Evolutionary conservation across 2,888 invertebrate species (phyloP).

Genomic region (Orthosia cruda): DNA sequence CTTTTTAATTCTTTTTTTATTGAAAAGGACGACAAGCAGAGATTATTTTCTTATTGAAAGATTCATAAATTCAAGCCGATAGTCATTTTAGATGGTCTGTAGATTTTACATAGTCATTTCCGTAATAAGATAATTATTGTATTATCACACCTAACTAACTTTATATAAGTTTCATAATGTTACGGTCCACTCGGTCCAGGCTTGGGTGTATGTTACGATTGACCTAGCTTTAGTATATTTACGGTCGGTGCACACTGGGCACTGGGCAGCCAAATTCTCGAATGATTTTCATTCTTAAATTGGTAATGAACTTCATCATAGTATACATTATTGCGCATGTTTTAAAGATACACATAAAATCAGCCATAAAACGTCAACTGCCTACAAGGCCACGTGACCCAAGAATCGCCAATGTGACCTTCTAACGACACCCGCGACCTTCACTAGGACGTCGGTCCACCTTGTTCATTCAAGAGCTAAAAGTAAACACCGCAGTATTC

Average conservation of each 20-base stretch:
- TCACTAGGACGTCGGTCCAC: background rate
- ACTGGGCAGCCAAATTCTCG: background rate
- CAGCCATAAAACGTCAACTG: background rate
- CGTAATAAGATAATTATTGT: background rate
- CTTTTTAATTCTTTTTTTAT: no score
- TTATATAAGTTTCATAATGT: background rate
- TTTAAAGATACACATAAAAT: background rate
- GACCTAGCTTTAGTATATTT: background rate
- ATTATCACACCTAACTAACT: background rate
- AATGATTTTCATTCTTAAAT: background rate
- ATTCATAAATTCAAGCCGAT: no score
- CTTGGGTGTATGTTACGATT: background rate
- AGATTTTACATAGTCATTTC: background rate
- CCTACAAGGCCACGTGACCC: background rate
- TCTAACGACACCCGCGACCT: background rate
- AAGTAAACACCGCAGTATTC: background rate
- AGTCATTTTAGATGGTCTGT: no score
- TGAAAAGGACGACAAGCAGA: no score
- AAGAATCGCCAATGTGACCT: conserved; percentile 20
- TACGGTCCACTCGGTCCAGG: background rate
- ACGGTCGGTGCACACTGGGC: background rate
- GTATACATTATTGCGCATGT: no score
- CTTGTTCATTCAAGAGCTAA: conserved; percentile 12
- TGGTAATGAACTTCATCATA: background rate
- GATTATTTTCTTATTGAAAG: no score